These are phyloP conservation scores for Psylliodes chrysocephalus DNA, from an alignment of 2,888 invertebrate genomes.

Conservation along the genomic window DNA sequence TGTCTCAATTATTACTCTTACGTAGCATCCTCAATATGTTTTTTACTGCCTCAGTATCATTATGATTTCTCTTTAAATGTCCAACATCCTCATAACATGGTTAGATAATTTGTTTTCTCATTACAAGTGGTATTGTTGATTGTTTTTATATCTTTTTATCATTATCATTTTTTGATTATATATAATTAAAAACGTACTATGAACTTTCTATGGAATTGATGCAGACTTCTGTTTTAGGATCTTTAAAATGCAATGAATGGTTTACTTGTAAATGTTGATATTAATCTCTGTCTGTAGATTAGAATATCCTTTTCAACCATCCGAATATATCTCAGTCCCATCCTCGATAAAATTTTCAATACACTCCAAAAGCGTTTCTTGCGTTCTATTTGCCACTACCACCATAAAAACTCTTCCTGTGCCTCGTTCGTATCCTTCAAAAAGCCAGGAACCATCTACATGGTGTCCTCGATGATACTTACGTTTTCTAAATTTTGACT, in stretches of 20 bases:
- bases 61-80: slow-evolving; percentile 15
- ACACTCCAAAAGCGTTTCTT: background rate
- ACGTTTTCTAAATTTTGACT: no score
- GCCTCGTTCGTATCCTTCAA: no score
- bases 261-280: background rate
- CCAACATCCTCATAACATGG: slow-evolving; percentile 20
- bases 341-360: background rate
- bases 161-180: no score
- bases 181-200: background rate
- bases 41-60: slow-evolving; percentile 18
- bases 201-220: background rate
- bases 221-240: background rate
- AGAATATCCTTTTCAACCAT: no score
- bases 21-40: slow-evolving; percentile 12
- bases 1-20: slow-evolving; percentile 16
- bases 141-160: no score
- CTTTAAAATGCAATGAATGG: no score
- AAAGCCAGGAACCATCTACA: no score
- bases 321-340: no score
- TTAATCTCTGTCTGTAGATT: background rate
- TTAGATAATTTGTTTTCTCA: no score
- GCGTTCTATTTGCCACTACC: background rate
- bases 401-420: background rate
- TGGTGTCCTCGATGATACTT: no score
- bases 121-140: no score